Evolutionary conservation across 2,113 vertebrate species (phyloP).

Genomic region (Pelecanoides urinatrix): DNA sequence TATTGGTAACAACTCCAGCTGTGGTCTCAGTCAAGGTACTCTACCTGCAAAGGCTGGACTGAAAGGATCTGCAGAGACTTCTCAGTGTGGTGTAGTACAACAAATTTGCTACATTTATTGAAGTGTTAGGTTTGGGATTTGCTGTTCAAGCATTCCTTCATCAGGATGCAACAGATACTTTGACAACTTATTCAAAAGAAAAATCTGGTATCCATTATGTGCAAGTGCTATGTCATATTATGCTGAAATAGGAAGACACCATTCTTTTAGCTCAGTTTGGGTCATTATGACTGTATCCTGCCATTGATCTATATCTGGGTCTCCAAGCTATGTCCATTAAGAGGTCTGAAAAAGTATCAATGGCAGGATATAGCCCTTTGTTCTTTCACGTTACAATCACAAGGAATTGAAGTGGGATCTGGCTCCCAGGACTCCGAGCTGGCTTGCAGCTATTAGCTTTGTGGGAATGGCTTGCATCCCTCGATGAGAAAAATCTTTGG

Average conservation of each 20-base stretch:
- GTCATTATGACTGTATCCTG: neutral
- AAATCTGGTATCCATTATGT: neutral
- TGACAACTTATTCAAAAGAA: neutral
- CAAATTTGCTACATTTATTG: neutral
- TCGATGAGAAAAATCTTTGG: neutral
- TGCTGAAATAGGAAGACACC: conserved; percentile 12
- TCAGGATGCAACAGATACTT: neutral
- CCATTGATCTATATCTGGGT: neutral
- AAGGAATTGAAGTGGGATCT: neutral
- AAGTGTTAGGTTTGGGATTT: neutral
- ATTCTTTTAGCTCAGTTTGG: neutral
- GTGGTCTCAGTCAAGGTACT: neutral
- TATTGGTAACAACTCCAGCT: neutral
- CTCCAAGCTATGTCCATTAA: neutral
- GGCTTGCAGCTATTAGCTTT: neutral
- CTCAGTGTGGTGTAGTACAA: neutral
- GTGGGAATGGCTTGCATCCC: neutral
- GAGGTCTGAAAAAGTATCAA: conserved; percentile 16
- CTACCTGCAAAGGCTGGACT: neutral
- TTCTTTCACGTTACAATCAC: neutral
- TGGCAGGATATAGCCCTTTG: conserved; percentile 43
- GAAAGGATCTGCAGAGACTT: neutral
- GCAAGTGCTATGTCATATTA: neutral
- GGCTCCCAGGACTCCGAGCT: neutral
- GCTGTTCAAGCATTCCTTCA: neutral